Conservation (phyloP, 2,113 vertebrate genomes). For the Aptenodytes patagonicus region DNA sequence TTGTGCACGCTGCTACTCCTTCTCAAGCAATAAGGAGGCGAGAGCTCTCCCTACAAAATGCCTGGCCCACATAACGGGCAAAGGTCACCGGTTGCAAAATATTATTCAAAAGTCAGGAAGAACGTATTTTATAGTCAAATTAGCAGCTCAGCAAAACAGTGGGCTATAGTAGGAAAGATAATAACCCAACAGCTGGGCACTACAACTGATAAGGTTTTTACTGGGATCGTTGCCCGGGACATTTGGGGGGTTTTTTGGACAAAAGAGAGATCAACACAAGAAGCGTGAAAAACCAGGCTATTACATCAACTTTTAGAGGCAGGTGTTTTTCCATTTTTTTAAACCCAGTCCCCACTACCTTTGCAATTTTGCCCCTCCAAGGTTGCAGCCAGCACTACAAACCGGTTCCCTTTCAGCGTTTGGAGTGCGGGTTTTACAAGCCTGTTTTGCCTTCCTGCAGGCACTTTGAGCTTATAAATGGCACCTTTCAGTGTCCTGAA, state of each 20-base stretch:
- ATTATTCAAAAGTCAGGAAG: background rate
- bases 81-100: background rate
- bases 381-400: conserved; percentile 36
- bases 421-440: conserved; percentile 68
- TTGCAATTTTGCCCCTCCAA: conserved; percentile 44
- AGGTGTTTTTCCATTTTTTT: conserved; percentile 8
- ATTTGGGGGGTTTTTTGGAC: background rate
- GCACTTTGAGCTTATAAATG: conserved; percentile 73
- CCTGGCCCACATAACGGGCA: background rate
- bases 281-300: conserved; percentile 4
- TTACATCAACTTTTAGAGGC: background rate
- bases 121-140: background rate
- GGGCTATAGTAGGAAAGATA: background rate
- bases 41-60: background rate
- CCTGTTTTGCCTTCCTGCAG: conserved; percentile 70
- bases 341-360: background rate
- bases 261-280: background rate
- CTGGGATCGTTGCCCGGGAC: background rate
- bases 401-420: conserved; percentile 27
- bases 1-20: background rate
- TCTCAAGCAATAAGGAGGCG: background rate
- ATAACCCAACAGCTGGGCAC: background rate
- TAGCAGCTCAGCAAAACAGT: conserved; percentile 4
- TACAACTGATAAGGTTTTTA: background rate
- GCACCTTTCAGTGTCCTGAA: conserved; percentile 74